Base-by-base conservation (phyloP, 23 tunicate genomes). In the Aplidium turbinatum region DNA sequence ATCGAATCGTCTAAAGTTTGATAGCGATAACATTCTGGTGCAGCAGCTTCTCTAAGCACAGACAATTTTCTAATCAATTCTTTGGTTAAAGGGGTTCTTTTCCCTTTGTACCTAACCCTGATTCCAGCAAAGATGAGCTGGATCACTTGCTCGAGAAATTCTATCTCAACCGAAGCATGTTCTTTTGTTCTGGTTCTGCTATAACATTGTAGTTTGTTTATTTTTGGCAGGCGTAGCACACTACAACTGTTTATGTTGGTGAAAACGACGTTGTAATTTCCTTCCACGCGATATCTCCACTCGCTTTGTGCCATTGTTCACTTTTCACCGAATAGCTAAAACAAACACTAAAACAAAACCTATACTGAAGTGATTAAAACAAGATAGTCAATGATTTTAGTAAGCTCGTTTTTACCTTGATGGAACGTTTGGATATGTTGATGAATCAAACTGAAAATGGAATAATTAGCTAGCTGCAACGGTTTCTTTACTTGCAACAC, bases 211-310 rank as follows among this genome's bases (percentile, higher is more conserved):
- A 18, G 6, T 25, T 34, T 46, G 9, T 58, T 13, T n/a, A 81
- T 35, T 50, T 81, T 81, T 18, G 78, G 69, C 46, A 81, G 25
- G 1, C 87, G 72, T 4, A 81, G 73, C 4, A 81, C 31, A 9
- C 33, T 24, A n/a, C 58, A 22, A 38, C 47, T 68, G 42, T 18
- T 73, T 4, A 39, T 39, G 33, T 72, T 68, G 18, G 87, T 33
- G 26, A 81, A 81, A 36, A 81, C 47, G 28, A 72, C 71, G 57
- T 81, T 73, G 60, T 81, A 72, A 31, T 81, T 81, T 23, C 87
- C 87, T 72, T 81, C 87, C 6, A 20, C 57, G 21, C 79, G 38
- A 52, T 81, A 81, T 28, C 25, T 33, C 87, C 87, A 81, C 21
- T 72, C 47, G 6, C 47, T 36, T 11, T 11, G 11, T 42, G 50